phyloP scores from a whole-genome alignment of 2,888 invertebrate genomes.

The Agrotis puta region DNA sequence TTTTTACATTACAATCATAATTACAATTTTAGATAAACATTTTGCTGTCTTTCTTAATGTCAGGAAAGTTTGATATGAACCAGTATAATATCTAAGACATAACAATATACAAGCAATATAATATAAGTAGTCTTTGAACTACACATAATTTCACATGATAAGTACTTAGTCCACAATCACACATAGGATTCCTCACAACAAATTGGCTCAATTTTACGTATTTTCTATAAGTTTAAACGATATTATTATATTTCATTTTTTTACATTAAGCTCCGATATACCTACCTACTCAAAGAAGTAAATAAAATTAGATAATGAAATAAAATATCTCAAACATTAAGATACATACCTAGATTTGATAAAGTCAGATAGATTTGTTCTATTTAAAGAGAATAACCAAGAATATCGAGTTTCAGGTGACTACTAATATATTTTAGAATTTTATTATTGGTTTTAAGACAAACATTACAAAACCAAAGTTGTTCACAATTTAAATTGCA shows the following conservation, averaged over 20 bases:
- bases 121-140: slow-evolving; percentile 33
- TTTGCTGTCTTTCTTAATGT: slow-evolving; percentile 41
- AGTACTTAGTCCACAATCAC: slow-evolving; percentile 45
- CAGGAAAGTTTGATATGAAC: slow-evolving; percentile 66
- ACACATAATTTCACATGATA: slow-evolving; percentile 37
- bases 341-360: no score
- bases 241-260: slow-evolving; percentile 23
- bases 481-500: background rate
- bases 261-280: slow-evolving; percentile 45
- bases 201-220: slow-evolving; percentile 28
- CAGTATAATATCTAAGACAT: slow-evolving; percentile 35
- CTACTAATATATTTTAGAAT: slow-evolving; percentile 26
- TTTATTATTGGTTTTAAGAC: no score
- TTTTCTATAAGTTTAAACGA: slow-evolving; percentile 27
- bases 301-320: background rate
- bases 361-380: background rate
- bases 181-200: slow-evolving; percentile 5
- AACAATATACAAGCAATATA: slow-evolving; percentile 40
- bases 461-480: no score
- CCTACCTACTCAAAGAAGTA: slow-evolving; percentile 7
- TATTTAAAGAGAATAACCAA: slow-evolving; percentile 2
- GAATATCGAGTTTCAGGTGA: background rate
- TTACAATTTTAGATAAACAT: slow-evolving; percentile 35
- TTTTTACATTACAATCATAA: slow-evolving; percentile 32
- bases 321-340: slow-evolving; percentile 31